phyloP scores from a whole-genome alignment of 2,797 vertebrate species.

The Sebastes miniatus region DNA sequence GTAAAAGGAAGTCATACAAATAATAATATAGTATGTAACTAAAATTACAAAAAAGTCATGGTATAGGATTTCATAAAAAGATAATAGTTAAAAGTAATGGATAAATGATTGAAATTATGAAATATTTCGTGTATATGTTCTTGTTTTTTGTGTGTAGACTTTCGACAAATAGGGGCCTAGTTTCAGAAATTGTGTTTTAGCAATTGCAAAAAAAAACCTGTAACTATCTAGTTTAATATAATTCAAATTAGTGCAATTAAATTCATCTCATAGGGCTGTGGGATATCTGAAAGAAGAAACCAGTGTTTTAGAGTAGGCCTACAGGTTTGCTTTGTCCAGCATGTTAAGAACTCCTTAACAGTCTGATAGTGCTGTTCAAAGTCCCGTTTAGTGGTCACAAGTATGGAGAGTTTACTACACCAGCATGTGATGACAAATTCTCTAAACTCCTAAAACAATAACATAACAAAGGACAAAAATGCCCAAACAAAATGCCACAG shows the following conservation, averaged over 20 bases:
- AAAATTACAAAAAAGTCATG: too few relatives aligned
- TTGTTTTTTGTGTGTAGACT: background rate
- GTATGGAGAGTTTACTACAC: background rate
- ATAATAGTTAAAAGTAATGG: background rate
- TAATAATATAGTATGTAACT: too few relatives aligned
- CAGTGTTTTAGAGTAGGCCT: too few relatives aligned
- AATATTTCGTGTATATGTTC: background rate
- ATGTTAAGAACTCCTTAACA: background rate
- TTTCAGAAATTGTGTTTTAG: background rate
- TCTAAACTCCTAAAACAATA: too few relatives aligned
- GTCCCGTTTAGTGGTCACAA: background rate
- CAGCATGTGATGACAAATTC: background rate
- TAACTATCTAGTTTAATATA: background rate
- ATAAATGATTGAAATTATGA: background rate
- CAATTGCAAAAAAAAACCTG: background rate
- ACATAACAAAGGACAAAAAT: too few relatives aligned
- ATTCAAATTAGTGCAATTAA: too few relatives aligned
- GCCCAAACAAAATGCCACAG: background rate
- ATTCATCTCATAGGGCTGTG: too few relatives aligned
- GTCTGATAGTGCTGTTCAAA: background rate
- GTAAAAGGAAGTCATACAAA: too few relatives aligned
- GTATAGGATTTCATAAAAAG: too few relatives aligned
- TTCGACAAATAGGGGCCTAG: background rate
- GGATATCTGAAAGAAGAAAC: too few relatives aligned
- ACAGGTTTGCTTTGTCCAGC: background rate